Evolutionary conservation across 2,888 invertebrate species (phyloP), one percentile per base, ranked within the genome.

Genomic region (Morinoia aosen): DNA sequence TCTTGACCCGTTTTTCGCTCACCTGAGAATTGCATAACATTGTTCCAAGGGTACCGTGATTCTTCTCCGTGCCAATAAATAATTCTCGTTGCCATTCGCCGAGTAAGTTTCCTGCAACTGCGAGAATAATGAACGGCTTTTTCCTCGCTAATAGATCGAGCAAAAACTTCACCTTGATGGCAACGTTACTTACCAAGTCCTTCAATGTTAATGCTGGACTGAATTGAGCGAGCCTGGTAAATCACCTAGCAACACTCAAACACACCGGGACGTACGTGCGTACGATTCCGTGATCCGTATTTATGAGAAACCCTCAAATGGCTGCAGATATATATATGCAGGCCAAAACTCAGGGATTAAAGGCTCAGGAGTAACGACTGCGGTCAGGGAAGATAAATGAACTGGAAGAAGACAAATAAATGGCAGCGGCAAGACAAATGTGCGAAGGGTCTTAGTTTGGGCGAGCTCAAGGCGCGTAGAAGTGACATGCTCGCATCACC

Each of bases 11-110:
- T 93, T 93, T 93, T 93, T n/a, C 57, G 93, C 48, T 93, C 93
- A 93, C 93, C 93, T 93, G 93, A 93, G 93, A 93, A 93, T 93
- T 93, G 93, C 93, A 93, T 93, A 93, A 93, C 93, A 93, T 93
- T 93, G 93, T 57, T 93, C 57, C 93, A 48, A 8, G 93, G 57
- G 48, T 57, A 57, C 93, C 57, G 93, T 93, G 93, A 93, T 93
- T 93, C 93, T 48, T 93, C 93, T 93, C 57, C 39, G 93, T 57
- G 58, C 57, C 19, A 57, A 93, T 93, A 93, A 93, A 93, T 93
- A 90, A 90, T 90, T 90, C 76, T 90, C 90, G 40, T 90, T 39
- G 48, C 90, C 90, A 90, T 39, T 90, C 90, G 90, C 12, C 10
- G 48, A 40, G 90, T 90, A 90, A 90, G 40, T 90, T 90, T 90